Evolutionary conservation across 2,888 invertebrate genomes (phyloP), one percentile per base, ranked within the genome.

Genomic region (Apomyelois bistriatella): DNA sequence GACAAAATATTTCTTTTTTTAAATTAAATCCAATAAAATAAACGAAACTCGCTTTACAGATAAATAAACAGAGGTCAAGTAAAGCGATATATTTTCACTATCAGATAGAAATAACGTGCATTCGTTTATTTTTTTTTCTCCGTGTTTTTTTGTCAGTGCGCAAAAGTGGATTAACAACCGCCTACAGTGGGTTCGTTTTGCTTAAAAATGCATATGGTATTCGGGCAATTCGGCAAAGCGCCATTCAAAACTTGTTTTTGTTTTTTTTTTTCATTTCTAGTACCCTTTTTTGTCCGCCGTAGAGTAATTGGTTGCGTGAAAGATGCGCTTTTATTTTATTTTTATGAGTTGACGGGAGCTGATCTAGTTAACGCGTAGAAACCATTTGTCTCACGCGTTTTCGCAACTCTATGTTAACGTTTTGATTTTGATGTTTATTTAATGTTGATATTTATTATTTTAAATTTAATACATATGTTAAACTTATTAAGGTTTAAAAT

Each of bases 131-230:
- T 48, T 48, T 36, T 48, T 17, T 38, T n/a, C n/a, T n/a, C 7
- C 37, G 37, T 17, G 17, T 22, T 48, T 48, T 48, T 37, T 37
- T 48, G 37, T 36, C 38, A 32, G 32, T 17, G 37, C 37, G 28
- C 22, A 22, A 28, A 48, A 48, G 48, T 48, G 48, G 48, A 48
- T 48, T 48, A 48, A 48, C 48, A 48, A 37, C 38, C 32, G 10
- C 32, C 32, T 32, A 8, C 32, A 32, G 32, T 12, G 37, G n/a
- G 37, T 48, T 48, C 36, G 37, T 32, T 37, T 48, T 38, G 48
- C 37, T 48, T 36, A 36, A 48, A 48, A 48, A 48, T 48, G 43
- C 46, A 48, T 48, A 38, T 37, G 48, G 28, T 32, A 32, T 38
- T 37, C 28, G 17, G 7, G 22, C 37, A 38, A 38, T 48, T 46